These are phyloP conservation scores for Tupaia tana DNA, from an alignment of 2,113 vertebrate species.

Conservation along the genomic window DNA sequence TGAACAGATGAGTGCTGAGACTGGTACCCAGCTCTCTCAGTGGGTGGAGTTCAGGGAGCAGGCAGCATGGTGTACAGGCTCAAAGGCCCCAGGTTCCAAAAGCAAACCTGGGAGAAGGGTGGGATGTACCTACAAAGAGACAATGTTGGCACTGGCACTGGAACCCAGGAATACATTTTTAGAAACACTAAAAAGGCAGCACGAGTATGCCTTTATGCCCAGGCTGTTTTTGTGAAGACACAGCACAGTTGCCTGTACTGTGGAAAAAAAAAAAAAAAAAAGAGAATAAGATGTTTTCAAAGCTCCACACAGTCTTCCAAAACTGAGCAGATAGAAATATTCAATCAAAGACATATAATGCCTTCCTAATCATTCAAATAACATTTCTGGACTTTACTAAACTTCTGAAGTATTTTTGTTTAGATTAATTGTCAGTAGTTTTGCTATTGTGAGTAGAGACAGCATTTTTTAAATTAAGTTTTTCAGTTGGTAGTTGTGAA, in stretches of 20 bases:
- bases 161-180: neutral
- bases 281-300: neutral
- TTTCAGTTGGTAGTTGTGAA: neutral
- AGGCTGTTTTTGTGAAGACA: neutral
- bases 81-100: too few species aligned
- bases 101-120: too few species aligned
- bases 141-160: too few species aligned
- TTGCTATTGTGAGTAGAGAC: neutral
- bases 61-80: too few species aligned
- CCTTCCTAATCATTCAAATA: neutral
- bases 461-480: neutral
- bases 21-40: too few species aligned
- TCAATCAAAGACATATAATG: too few species aligned
- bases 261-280: neutral
- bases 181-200: neutral
- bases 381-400: neutral
- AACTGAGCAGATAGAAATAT: neutral
- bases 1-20: too few species aligned
- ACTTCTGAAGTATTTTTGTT: neutral
- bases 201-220: too few species aligned
- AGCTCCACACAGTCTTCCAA: neutral
- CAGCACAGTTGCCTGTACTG: accelerated
- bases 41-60: too few species aligned
- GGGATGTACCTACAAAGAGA: too few species aligned
- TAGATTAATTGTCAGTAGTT: neutral